Conservation (phyloP, 2,888 invertebrate species). For the Drosophila yooni region DNA sequence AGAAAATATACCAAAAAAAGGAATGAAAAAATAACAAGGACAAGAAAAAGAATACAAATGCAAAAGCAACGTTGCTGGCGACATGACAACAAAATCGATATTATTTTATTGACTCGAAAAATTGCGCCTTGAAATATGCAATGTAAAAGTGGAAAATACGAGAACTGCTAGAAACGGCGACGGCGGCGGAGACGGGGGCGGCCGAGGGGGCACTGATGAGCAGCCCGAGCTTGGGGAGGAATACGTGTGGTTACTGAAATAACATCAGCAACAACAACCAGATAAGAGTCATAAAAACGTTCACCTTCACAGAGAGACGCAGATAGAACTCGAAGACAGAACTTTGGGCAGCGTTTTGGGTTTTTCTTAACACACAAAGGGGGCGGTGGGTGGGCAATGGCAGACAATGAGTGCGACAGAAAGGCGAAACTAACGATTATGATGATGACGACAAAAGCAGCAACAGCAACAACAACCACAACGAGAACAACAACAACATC, state of each 20-base stretch:
- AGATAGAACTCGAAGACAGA: constrained; percentile 7
- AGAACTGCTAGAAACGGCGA: neutral
- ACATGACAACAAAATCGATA: constrained; percentile 62
- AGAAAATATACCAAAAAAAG: neutral
- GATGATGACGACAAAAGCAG: constrained; percentile 68
- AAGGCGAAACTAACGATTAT: constrained; percentile 71
- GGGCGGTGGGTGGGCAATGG: neutral
- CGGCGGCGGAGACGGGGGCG: neutral
- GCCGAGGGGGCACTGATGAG: constrained; percentile 20
- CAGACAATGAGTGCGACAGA: constrained; percentile 37
- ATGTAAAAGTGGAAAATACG: constrained; percentile 60
- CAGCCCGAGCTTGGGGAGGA: constrained; percentile 4
- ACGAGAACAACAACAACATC: constrained; percentile 8
- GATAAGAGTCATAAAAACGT: constrained; percentile 77
- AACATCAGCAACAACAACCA: constrained; percentile 49
- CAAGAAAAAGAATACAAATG: neutral
- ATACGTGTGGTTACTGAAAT: constrained; percentile 36
- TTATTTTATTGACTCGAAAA: constrained; percentile 74
- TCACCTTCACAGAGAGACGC: constrained; percentile 34
- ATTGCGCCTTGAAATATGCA: constrained; percentile 77
- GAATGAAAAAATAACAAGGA: constrained; percentile 4
- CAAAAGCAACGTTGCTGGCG: constrained; percentile 1
- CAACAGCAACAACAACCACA: constrained; percentile 23
- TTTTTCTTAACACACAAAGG: constrained; percentile 39
- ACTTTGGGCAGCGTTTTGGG: constrained; percentile 34